Evolutionary conservation across 1,140 invertebrate genomes (phyloP), one percentile per base, ranked within the genome.

Genomic region (Bactericera cockerelli): DNA sequence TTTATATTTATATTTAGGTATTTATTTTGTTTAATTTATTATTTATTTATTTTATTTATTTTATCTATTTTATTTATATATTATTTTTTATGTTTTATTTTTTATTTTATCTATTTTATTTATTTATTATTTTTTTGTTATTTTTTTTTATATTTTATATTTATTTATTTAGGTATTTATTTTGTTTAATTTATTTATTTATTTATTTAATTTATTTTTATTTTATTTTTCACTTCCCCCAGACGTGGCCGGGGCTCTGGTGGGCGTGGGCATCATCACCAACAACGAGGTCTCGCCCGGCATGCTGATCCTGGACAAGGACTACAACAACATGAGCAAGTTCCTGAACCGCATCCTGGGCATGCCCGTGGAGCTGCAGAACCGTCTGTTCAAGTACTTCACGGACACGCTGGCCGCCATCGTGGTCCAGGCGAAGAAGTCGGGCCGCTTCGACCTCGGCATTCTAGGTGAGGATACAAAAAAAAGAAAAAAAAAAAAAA

Each of bases 271-370:
- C 6, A 75, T 98, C 42, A 90, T 96, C 60, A 82, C 83, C 49
- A 87, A 90, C 68, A 90, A 83, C 70, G 87, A 90, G 67, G 77
- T 76, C 21, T 79, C 79, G 72, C 86, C 84, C 1, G 87, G 86
- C 11, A 76, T 86, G 16, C 77, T 92, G 26, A 81, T 82, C 22
- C 70, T 96, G 1, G 93, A 98, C 66, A 97, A 97, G 75, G 94
- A 98, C 66, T 93, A 93, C 70, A 92, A 91, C 69, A 96, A 96
- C 71, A 98, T 99, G 79, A 92, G 89, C 61, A 98, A 98, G 75
- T 99, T 99, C 75, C 78, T 99, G 14, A 99, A 99, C 70, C 77
- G 97, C 63, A 93, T 99, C 64, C 77, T 99, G 16, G 96, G 96
- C 19, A 92, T 99, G 82, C 89, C 90, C 0, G 95, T 99, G 1